phyloP scores from a whole-genome alignment of 2,797 vertebrate genomes.

The Strix occidentalis region DNA sequence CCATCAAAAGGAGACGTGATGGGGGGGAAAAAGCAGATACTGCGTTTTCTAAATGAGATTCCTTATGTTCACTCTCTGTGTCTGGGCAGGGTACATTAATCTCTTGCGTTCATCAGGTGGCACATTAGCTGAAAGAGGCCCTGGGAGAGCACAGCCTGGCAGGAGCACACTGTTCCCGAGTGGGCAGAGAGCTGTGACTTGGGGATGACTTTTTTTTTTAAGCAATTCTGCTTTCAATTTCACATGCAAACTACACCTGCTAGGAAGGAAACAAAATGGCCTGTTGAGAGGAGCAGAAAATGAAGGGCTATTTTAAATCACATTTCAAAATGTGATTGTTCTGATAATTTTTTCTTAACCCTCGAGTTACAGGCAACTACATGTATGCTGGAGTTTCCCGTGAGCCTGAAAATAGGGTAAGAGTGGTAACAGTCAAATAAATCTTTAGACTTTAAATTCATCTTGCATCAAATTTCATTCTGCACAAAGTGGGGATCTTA shows the following conservation, averaged over 20 bases:
- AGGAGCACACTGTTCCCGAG: not conserved
- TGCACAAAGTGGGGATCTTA: not conserved
- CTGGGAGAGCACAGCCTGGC: not conserved
- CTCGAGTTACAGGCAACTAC: not conserved
- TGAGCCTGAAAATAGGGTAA: not conserved
- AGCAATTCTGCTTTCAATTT: not conserved
- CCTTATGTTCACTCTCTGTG: not conserved
- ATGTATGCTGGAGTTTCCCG: not conserved
- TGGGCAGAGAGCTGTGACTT: not conserved
- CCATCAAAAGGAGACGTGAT: not conserved
- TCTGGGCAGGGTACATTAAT: not conserved
- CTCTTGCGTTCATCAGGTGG: not conserved
- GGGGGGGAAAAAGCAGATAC: not conserved
- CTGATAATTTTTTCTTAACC: not conserved
- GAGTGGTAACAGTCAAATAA: not conserved
- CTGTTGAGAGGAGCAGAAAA: slow-evolving; percentile 24
- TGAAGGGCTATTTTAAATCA: slow-evolving; percentile 34
- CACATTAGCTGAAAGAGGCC: not conserved
- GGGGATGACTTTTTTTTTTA: not conserved
- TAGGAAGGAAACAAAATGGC: not conserved
- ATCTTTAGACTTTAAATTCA: not conserved
- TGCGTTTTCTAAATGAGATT: not conserved
- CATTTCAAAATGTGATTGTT: not conserved
- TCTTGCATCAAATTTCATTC: not conserved
- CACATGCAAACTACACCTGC: not conserved